A percentile compares a stretch with the other conserved stretches of the same genome.
Evolutionary conservation across 2,113 vertebrate species (phyloP).

Genomic region (Cyprinodon variegatus): DNA sequence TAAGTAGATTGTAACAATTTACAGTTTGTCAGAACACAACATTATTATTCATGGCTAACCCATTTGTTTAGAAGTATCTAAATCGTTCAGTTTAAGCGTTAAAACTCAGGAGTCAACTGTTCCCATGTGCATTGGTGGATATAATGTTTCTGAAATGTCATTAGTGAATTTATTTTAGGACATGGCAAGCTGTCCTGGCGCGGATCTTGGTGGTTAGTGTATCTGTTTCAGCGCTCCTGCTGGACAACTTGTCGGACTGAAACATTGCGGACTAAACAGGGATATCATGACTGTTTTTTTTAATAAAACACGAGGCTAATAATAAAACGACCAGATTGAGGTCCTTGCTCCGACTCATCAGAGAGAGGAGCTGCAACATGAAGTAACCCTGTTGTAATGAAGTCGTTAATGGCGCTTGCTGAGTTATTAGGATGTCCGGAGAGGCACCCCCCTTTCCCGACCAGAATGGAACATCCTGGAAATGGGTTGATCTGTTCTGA

Average conservation of each 20-base stretch:
- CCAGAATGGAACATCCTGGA: slow-evolving; percentile 70
- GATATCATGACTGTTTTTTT: not conserved
- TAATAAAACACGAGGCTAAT: not conserved
- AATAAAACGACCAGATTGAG: not conserved
- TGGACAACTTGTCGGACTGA: slow-evolving; percentile 37
- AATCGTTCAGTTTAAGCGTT: not conserved
- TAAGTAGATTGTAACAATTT: no score
- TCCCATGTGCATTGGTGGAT: not conserved
- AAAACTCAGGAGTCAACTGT: not conserved
- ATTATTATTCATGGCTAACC: no score
- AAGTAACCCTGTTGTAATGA: not conserved
- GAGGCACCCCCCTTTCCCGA: not conserved
- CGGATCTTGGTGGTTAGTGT: slow-evolving; percentile 39
- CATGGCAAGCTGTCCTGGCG: slow-evolving; percentile 21
- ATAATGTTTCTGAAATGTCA: slow-evolving; percentile 30
- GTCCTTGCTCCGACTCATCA: accelerated
- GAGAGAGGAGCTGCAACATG: not conserved
- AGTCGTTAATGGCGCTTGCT: slow-evolving; percentile 3
- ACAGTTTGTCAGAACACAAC: no score
- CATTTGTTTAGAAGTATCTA: not conserved
- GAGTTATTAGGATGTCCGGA: slow-evolving; percentile 32
- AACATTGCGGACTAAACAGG: slow-evolving; percentile 29
- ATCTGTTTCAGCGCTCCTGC: slow-evolving; percentile 46
- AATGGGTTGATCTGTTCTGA: slow-evolving; percentile 34
- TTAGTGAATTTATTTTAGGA: slow-evolving; percentile 51